Conservation (phyloP, 2,888 invertebrate species). For the Latrodectus hesperus region DNA sequence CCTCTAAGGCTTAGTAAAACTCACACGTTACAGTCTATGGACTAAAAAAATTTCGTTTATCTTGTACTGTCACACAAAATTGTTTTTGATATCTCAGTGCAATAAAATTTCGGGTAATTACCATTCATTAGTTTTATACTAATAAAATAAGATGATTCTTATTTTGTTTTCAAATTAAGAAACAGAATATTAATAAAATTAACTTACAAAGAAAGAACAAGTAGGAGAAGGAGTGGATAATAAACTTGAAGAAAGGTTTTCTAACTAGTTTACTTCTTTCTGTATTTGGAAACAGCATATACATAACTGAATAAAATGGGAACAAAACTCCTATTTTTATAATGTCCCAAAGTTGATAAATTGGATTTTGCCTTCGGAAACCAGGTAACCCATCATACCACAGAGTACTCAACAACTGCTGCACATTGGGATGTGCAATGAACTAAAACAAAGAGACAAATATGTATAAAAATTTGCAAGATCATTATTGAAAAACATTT, state of each 20-base stretch:
- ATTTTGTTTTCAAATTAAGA: no score
- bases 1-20: no score
- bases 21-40: no score
- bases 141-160: no score
- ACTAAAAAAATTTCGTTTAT: no score
- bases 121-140: no score
- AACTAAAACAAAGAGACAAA: conserved; percentile 80
- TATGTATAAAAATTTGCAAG: background rate
- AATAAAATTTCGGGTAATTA: no score
- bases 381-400: conserved; percentile 78
- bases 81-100: no score
- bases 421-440: conserved; percentile 97
- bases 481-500: background rate
- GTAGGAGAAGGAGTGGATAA: conserved; percentile 77
- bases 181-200: no score
- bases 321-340: conserved; percentile 75
- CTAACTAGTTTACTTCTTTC: conserved; percentile 75
- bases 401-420: conserved; percentile 91
- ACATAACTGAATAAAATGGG: conserved; percentile 76
- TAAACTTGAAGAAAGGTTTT: conserved; percentile 78
- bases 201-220: conserved; percentile 77
- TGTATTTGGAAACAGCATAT: conserved; percentile 76
- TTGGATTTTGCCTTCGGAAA: conserved; percentile 76
- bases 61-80: no score
- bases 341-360: conserved; percentile 76